phyloP scores from a whole-genome alignment of 2,888 invertebrate species.

The Leuctra nigra region DNA sequence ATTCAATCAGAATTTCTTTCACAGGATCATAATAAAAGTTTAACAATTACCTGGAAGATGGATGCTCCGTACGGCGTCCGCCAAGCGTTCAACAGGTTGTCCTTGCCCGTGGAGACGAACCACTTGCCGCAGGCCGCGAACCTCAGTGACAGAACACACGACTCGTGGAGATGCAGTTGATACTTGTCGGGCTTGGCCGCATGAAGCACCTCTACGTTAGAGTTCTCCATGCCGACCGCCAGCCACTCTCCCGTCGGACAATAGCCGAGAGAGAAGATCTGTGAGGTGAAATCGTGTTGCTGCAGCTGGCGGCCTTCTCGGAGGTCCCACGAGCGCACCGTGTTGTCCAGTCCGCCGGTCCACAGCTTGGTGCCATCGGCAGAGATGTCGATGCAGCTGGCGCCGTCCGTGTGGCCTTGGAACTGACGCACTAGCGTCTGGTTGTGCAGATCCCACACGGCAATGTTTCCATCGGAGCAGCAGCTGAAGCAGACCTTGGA shows the following conservation, averaged over 20 bases:
- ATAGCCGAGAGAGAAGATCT: conserved; percentile 80
- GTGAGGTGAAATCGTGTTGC: conserved; percentile 92
- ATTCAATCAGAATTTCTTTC: too few relatives aligned
- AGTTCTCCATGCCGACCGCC: conserved; percentile 98
- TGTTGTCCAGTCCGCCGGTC: conserved; percentile 96
- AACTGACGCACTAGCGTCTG: conserved; percentile 88
- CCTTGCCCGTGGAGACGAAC: conserved; percentile 99
- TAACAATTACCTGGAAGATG: conserved; percentile 96
- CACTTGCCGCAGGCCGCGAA: conserved; percentile 96
- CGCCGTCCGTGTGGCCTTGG: conserved; percentile 96
- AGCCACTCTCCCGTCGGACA: conserved; percentile 96
- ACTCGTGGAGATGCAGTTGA: conserved; percentile 92
- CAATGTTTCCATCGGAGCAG: conserved; percentile 96
- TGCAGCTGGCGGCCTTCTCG: conserved; percentile 88
- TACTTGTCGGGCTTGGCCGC: conserved; percentile 91
- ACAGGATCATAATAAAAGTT: too few relatives aligned
- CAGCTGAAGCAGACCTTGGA: conserved; percentile 97
- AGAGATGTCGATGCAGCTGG: conserved; percentile 95
- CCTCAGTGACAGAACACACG: conserved; percentile 90
- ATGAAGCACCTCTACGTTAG: conserved; percentile 86
- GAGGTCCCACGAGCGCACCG: conserved; percentile 94
- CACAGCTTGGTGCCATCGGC: conserved; percentile 82
- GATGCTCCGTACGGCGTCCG: conserved; percentile 96
- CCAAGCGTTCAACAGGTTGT: conserved; percentile 96
- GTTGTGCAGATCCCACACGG: conserved; percentile 91